Conservation (phyloP, 2,797 vertebrate genomes). For the Mus minutoides region DNA sequence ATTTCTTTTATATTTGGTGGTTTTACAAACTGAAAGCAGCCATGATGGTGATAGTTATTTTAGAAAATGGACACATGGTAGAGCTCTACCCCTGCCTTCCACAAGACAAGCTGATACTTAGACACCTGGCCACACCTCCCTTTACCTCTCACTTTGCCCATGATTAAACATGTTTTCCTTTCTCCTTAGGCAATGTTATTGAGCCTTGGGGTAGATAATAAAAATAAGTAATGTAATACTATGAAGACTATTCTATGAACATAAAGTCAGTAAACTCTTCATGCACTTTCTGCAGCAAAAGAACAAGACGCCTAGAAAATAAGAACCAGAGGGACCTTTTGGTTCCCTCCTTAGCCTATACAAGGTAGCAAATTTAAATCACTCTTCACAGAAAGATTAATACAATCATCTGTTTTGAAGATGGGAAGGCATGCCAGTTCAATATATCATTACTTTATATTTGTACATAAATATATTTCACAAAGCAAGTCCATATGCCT, state of each 20-base stretch:
- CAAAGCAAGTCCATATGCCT: slow-evolving; percentile 15
- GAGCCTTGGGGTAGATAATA: neutral
- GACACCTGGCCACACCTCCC: neutral
- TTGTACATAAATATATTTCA: slow-evolving; percentile 45
- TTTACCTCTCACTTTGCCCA: neutral
- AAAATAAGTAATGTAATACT: slow-evolving; percentile 35
- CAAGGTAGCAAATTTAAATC: neutral
- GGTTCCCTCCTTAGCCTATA: neutral
- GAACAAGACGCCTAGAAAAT: neutral
- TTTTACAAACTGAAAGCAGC: neutral
- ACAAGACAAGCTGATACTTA: neutral
- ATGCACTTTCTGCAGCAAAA: slow-evolving; percentile 7
- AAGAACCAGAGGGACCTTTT: neutral
- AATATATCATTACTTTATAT: slow-evolving; percentile 55
- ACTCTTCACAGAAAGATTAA: slow-evolving; percentile 49
- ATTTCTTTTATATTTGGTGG: neutral
- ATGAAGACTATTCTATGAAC: neutral
- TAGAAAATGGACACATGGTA: neutral
- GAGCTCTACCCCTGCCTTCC: too few species aligned
- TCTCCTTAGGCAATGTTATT: neutral
- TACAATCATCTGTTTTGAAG: slow-evolving; percentile 2
- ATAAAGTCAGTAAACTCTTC: slow-evolving; percentile 10
- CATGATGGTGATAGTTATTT: neutral
- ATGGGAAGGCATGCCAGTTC: neutral
- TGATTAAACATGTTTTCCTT: neutral